phyloP scores from a whole-genome alignment of 1,140 invertebrate genomes.

The Eubasilissa regina region DNA sequence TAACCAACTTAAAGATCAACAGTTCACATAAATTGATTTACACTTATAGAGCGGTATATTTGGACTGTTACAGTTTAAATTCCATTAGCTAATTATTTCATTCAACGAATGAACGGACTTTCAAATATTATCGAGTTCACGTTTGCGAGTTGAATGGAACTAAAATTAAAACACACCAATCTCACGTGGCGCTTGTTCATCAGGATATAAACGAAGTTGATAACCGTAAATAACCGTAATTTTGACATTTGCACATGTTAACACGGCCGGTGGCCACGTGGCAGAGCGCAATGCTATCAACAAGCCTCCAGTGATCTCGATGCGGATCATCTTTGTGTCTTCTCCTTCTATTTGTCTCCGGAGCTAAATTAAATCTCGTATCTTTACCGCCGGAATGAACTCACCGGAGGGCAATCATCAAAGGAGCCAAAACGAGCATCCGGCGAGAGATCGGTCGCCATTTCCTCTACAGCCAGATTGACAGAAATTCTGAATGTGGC shows the following conservation, averaged over 20 bases:
- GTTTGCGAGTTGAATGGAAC: constrained; percentile 8
- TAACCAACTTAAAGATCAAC: no score
- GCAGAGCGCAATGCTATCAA: constrained; percentile 29
- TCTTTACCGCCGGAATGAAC: not conserved
- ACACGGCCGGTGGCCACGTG: constrained; percentile 14
- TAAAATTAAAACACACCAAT: not conserved
- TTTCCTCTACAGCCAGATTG: constrained; percentile 51
- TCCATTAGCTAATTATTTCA: constrained; percentile 3
- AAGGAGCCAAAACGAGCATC: constrained; percentile 46
- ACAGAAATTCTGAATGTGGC: constrained; percentile 44
- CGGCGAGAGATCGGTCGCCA: constrained; percentile 29
- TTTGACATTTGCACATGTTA: constrained; percentile 31
- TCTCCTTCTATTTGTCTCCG: not conserved
- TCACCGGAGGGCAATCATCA: constrained; percentile 24
- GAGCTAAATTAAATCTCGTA: constrained; percentile 1
- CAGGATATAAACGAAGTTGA: not conserved
- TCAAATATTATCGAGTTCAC: constrained; percentile 17
- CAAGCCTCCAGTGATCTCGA: constrained; percentile 10
- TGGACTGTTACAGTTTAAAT: not conserved
- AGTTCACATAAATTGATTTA: no score
- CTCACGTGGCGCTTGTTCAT: not conserved
- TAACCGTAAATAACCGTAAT: constrained; percentile 1
- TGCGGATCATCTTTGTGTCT: constrained; percentile 5
- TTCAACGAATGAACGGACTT: not conserved
- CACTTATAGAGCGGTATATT: not conserved